phyloP scores from a whole-genome alignment of 2,888 invertebrate genomes.

The Drosophila histrio region DNA sequence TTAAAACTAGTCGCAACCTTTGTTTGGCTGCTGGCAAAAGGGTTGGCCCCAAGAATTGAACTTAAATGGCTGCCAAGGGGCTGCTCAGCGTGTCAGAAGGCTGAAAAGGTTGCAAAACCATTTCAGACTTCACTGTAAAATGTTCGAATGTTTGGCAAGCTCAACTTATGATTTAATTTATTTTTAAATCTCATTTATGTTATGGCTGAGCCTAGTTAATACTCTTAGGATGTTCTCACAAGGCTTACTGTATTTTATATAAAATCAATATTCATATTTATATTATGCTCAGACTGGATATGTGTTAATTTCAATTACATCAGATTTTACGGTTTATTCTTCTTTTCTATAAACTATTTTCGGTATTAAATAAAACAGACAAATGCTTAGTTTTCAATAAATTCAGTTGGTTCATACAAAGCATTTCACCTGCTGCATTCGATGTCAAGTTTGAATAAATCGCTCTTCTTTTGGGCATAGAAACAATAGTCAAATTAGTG shows the following conservation, averaged over 20 bases:
- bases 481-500: constrained; percentile 55
- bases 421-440: constrained; percentile 13
- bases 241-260: no score
- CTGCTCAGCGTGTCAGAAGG: constrained; percentile 7
- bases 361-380: neutral
- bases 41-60: constrained; percentile 27
- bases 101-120: constrained; percentile 8
- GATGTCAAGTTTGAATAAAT: constrained; percentile 20
- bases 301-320: no score
- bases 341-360: no score
- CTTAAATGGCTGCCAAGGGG: constrained; percentile 34
- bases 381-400: neutral
- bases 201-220: neutral
- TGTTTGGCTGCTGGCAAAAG: constrained; percentile 33
- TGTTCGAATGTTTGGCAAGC: neutral
- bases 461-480: constrained; percentile 7
- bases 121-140: neutral
- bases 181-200: neutral
- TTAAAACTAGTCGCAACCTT: constrained; percentile 33
- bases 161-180: neutral
- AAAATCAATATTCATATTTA: no score
- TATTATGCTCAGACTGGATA: no score
- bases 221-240: no score
- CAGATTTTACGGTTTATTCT: no score
- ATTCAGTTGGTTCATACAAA: neutral